phyloP scores from a whole-genome alignment of 2,113 vertebrate genomes.

The Rhea americana region DNA sequence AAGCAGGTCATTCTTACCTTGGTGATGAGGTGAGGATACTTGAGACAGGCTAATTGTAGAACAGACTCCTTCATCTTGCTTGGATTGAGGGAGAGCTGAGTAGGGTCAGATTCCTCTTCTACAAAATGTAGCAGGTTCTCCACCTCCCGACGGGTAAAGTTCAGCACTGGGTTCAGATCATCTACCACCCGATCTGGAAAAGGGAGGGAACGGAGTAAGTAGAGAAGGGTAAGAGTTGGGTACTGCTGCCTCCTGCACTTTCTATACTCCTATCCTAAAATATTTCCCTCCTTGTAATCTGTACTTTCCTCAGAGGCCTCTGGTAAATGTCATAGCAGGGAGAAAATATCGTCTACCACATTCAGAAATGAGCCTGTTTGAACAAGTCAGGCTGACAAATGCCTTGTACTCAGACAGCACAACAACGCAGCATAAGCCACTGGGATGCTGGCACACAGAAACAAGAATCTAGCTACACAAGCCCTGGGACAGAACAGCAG shows the following conservation, averaged over 20 bases:
- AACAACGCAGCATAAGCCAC: not conserved
- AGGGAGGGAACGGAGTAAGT: not conserved
- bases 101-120: slow-evolving; percentile 88
- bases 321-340: not conserved
- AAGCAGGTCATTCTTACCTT: slow-evolving; percentile 80
- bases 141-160: slow-evolving; percentile 95
- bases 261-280: not conserved
- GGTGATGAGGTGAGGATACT: slow-evolving; percentile 93
- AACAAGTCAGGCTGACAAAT: not conserved
- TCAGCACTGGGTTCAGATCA: slow-evolving; percentile 96
- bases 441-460: not conserved
- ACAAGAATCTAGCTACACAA: not conserved
- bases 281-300: not conserved
- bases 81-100: slow-evolving; percentile 68
- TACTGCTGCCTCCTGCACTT: not conserved
- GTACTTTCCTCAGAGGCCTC: not conserved
- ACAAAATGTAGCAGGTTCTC: slow-evolving; percentile 98
- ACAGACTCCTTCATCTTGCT: slow-evolving; percentile 83
- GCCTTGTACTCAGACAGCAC: not conserved
- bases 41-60: slow-evolving; percentile 85
- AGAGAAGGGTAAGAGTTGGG: not conserved
- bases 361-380: not conserved
- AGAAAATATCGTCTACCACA: not conserved
- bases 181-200: slow-evolving; percentile 94
- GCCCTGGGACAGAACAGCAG: not conserved